Base-by-base conservation (phyloP, 2,797 vertebrate species). In the Gymnoscopelus microlampas region DNA sequence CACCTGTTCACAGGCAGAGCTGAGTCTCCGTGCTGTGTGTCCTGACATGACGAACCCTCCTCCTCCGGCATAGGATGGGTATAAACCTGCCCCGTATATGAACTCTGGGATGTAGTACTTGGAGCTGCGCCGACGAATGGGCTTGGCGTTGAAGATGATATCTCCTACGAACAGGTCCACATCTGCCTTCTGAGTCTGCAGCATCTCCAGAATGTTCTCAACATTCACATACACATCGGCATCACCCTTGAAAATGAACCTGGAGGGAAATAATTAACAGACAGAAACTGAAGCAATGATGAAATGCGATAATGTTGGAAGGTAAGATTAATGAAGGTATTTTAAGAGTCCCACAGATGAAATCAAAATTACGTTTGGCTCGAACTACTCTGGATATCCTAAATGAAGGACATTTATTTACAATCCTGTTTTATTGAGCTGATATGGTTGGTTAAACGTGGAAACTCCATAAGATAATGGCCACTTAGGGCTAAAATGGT, bases 161-260 rank as follows among this genome's bases (percentile, higher is more conserved):
- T 99, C 97, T 0, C 98, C 98, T 0, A 97, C 94, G 49, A 99
- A 98, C 63, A 99, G 88, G 68, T 99, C 96, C 63, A 91, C 69
- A 0, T 88, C 62, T 0, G 94, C 85, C 44, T 93, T 76, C 0
- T 89, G 88, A 0, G 88, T 88, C 3, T 82, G 87, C 0, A 99
- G 91, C 92, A 99, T 97, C 88, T 97, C 94, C 32, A 99, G 76
- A 4, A 99, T 95, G 85, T 99, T 99, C 64, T 97, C 96, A 0
- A 98, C 75, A 0, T 99, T 98, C 48, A 99, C 98, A 0, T 96
- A 99, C 23, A 99, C 97, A 0, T 99, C 97, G 0, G 95, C 93
- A 0, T 99, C 98, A 0, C 98, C 98, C 81, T 99, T 99, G 81
- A 99, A 99, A 74, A 99, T 94, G 49, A 98, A 99, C 64, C 95